Evolutionary conservation across 2,797 vertebrate species (phyloP).

Genomic region (Leptodactylus fallax): DNA sequence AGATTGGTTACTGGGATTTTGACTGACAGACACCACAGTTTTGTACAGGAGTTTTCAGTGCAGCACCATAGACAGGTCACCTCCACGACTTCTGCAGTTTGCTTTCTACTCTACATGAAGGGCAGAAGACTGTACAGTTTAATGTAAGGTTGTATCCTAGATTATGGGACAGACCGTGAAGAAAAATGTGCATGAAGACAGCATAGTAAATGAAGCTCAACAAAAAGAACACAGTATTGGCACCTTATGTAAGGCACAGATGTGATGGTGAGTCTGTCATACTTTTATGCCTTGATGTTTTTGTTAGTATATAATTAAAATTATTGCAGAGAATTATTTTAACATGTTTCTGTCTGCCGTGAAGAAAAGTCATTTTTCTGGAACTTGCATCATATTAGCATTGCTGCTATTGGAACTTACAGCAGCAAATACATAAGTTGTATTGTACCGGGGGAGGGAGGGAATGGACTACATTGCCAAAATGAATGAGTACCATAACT

Average conservation of each 20-base stretch:
- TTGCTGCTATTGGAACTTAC: no score
- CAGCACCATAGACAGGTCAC: constrained; percentile 35
- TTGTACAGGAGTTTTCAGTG: neutral
- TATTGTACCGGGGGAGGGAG: neutral
- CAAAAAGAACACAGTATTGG: constrained; percentile 9
- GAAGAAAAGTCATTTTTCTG: neutral
- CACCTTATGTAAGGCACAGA: neutral
- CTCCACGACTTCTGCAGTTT: neutral
- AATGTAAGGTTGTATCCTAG: neutral
- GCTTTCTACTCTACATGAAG: constrained; percentile 2
- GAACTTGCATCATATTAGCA: neutral
- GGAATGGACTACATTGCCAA: no score
- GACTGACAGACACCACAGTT: neutral
- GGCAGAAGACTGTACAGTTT: constrained; percentile 27
- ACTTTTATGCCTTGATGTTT: neutral
- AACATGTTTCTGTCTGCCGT: neutral
- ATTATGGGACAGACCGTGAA: constrained; percentile 10
- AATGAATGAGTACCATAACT: no score
- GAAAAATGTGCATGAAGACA: constrained; percentile 18
- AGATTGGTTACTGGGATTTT: constrained; percentile 25
- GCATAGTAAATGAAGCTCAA: neutral
- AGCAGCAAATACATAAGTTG: neutral
- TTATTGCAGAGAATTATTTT: neutral
- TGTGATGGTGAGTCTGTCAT: constrained; percentile 18
- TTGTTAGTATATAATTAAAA: neutral